Percentiles rank a stretch among this genome's conserved stretches.
Evolutionary conservation across 1,140 invertebrate genomes (phyloP).

Genomic region (Samia ricini): DNA sequence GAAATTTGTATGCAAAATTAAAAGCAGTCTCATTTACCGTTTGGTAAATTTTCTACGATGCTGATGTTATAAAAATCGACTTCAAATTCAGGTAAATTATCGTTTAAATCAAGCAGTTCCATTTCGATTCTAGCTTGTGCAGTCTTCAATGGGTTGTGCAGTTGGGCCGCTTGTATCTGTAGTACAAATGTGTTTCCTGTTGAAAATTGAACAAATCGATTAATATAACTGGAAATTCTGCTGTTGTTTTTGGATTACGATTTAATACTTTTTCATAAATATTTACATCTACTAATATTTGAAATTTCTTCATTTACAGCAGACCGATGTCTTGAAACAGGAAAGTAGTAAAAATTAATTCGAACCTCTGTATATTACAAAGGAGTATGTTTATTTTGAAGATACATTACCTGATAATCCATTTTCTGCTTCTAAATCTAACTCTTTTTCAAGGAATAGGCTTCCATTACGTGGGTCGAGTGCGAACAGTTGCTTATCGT

Average conservation of each 20-base stretch:
- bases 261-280: not conserved
- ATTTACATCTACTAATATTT: too few relatives aligned
- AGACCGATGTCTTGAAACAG: too few relatives aligned
- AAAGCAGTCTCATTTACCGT: slow-evolving; percentile 77
- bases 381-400: not conserved
- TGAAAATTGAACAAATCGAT: slow-evolving; percentile 14
- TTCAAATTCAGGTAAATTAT: slow-evolving; percentile 91
- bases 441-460: slow-evolving; percentile 86
- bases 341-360: too few relatives aligned
- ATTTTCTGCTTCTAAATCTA: slow-evolving; percentile 86
- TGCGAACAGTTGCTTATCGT: slow-evolving; percentile 84
- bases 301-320: too few relatives aligned
- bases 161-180: slow-evolving; percentile 87
- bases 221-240: not conserved
- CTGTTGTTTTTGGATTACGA: not conserved
- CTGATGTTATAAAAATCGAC: slow-evolving; percentile 94
- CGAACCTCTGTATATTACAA: too few relatives aligned
- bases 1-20: not conserved
- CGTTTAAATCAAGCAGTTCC: slow-evolving; percentile 89
- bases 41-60: slow-evolving; percentile 93
- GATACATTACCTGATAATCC: slow-evolving; percentile 75
- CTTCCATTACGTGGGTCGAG: slow-evolving; percentile 86
- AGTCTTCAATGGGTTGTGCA: slow-evolving; percentile 87
- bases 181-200: slow-evolving; percentile 85
- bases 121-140: slow-evolving; percentile 86